Evolutionary conservation across 2,797 vertebrate genomes (phyloP).

Genomic region (Melanotaenia maccullochi): DNA sequence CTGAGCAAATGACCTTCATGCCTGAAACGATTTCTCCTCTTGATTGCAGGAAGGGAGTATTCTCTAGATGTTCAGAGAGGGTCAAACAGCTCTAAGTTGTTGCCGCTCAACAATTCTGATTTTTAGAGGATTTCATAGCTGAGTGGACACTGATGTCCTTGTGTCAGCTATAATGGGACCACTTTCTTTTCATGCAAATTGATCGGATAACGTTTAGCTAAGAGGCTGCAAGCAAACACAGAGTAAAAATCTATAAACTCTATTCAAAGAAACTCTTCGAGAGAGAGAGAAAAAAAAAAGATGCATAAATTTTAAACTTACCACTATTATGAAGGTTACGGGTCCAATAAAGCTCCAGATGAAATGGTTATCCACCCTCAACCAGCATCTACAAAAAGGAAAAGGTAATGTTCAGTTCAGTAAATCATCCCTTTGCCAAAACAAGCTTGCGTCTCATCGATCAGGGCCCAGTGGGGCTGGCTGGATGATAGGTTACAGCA

Average conservation of each 20-base stretch:
- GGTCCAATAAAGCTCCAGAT: conserved; percentile 99
- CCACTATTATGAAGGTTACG: conserved; percentile 93
- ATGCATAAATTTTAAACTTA: conserved; percentile 78
- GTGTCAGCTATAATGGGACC: conserved; percentile 80
- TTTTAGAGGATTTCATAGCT: conserved; percentile 81
- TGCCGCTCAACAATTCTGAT: conserved; percentile 73
- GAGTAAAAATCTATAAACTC: conserved; percentile 63
- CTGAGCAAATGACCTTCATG: conserved; percentile 82
- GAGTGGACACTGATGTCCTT: conserved; percentile 78
- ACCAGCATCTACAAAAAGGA: conserved; percentile 88
- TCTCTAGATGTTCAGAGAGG: conserved; percentile 57
- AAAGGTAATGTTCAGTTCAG: conserved; percentile 56
- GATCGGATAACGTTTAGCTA: conserved; percentile 68
- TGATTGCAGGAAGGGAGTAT: conserved; percentile 65
- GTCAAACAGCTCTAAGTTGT: conserved; percentile 72
- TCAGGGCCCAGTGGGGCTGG: conserved; percentile 45
- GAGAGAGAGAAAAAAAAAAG: conserved; percentile 13
- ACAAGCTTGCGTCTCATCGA: conserved; percentile 67
- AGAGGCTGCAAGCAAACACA: conserved; percentile 42
- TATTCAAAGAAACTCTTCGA: conserved; percentile 53
- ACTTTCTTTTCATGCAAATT: conserved; percentile 82
- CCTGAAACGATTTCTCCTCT: conserved; percentile 71
- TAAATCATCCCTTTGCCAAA: conserved; percentile 68
- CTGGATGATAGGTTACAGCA: conserved; percentile 56
- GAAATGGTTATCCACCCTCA: conserved; percentile 97